phyloP scores from a whole-genome alignment of 2,888 invertebrate species.

The Leptinotarsa peninsularis region DNA sequence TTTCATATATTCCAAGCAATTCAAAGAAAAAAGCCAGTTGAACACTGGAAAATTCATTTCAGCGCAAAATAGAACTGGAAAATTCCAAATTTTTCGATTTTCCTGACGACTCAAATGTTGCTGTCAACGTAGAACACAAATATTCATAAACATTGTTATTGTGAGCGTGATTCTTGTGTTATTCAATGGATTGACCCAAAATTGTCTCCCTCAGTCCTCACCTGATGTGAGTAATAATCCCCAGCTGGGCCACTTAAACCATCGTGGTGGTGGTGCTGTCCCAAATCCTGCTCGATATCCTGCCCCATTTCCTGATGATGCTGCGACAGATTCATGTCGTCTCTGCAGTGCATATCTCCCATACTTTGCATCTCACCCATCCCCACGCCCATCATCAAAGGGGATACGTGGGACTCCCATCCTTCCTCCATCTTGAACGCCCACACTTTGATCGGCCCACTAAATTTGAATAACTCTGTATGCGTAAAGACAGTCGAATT shows the following conservation, averaged over 20 bases:
- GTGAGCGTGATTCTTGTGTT: too few species aligned
- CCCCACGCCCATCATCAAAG: conserved; percentile 66
- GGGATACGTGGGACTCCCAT: conserved; percentile 66
- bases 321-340: conserved; percentile 56
- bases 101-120: too few species aligned
- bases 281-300: conserved; percentile 48
- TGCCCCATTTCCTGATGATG: conserved; percentile 51
- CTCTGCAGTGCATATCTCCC: conserved; percentile 58
- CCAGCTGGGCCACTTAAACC: conserved; percentile 34
- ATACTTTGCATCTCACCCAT: conserved; percentile 61
- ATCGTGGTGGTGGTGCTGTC: conserved; percentile 46
- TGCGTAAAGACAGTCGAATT: conserved; percentile 46
- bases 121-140: too few species aligned
- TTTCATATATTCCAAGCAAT: too few species aligned
- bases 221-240: conserved; percentile 54
- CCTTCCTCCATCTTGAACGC: conserved; percentile 65
- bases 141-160: too few species aligned
- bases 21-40: too few species aligned
- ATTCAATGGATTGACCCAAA: too few species aligned
- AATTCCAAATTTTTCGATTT: too few species aligned
- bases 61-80: too few species aligned
- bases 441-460: conserved; percentile 53
- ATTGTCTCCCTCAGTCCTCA: conserved; percentile 31
- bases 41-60: too few species aligned
- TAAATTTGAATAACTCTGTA: conserved; percentile 48